phyloP scores from a whole-genome alignment of 2,888 invertebrate genomes.

The Autographa gamma region DNA sequence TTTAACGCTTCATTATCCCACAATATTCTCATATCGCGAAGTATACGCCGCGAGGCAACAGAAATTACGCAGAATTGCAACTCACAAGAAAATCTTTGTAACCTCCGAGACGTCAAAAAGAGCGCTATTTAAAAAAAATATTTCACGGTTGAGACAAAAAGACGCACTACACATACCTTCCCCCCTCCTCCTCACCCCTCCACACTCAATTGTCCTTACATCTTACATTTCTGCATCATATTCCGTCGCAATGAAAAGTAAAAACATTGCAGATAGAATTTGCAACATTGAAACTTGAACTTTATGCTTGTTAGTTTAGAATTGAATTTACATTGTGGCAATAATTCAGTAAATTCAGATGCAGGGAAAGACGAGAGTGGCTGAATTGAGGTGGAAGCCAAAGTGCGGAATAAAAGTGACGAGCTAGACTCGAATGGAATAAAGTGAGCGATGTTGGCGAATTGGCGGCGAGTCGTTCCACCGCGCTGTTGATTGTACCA shows the following conservation, averaged over 20 bases:
- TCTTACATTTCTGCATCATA: slow-evolving; percentile 88
- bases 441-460: slow-evolving; percentile 59
- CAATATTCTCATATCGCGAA: slow-evolving; percentile 32
- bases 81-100: slow-evolving; percentile 42
- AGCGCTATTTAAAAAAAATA: slow-evolving; percentile 69
- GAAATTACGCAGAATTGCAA: slow-evolving; percentile 38
- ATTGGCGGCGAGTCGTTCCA: slow-evolving; percentile 56
- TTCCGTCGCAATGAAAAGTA: slow-evolving; percentile 86
- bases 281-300: slow-evolving; percentile 52
- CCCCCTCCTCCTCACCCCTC: slow-evolving; percentile 47
- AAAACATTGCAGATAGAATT: slow-evolving; percentile 79
- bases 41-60: slow-evolving; percentile 20
- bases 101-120: slow-evolving; percentile 68
- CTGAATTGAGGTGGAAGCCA: slow-evolving; percentile 85
- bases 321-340: slow-evolving; percentile 45
- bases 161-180: slow-evolving; percentile 77
- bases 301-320: slow-evolving; percentile 32
- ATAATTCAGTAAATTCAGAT: slow-evolving; percentile 78
- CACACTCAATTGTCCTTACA: slow-evolving; percentile 86
- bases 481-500: slow-evolving; percentile 50
- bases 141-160: slow-evolving; percentile 73
- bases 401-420: slow-evolving; percentile 88
- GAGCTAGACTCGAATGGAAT: slow-evolving; percentile 65
- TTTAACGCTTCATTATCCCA: slow-evolving; percentile 35
- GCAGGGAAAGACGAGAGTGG: slow-evolving; percentile 84